A percentile compares a stretch with the other conserved stretches of the same genome.
Evolutionary conservation across 2,888 invertebrate species (phyloP).

Genomic region (Zonitis immaculata): DNA sequence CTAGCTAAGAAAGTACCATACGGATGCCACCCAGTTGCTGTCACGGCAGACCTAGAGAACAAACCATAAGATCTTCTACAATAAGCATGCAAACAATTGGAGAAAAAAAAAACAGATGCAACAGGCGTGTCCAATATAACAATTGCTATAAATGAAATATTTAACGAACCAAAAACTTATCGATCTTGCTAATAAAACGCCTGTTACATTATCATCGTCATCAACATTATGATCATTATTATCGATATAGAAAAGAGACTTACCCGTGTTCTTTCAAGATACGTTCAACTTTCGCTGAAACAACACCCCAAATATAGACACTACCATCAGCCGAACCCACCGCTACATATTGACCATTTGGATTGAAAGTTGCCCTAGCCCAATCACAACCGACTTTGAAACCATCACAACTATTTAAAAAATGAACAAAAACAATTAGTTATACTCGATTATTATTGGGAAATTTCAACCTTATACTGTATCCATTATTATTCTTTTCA

Average conservation of each 20-base stretch:
- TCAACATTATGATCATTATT: too few relatives aligned
- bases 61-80: conserved; percentile 42
- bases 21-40: conserved; percentile 86
- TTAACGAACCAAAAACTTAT: too few relatives aligned
- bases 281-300: conserved; percentile 68
- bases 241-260: too few relatives aligned
- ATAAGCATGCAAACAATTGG: conserved; percentile 23
- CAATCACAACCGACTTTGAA: conserved; percentile 96
- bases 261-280: conserved; percentile 78
- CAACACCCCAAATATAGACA: conserved; percentile 87
- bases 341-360: conserved; percentile 81
- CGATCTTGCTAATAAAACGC: too few relatives aligned
- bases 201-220: too few relatives aligned
- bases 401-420: conserved; percentile 83
- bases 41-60: conserved; percentile 71
- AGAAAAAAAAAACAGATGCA: too few relatives aligned
- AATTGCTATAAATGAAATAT: too few relatives aligned
- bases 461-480: background rate
- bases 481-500: too few relatives aligned
- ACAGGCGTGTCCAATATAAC: too few relatives aligned
- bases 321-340: conserved; percentile 91
- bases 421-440: conserved; percentile 5
- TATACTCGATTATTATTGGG: background rate
- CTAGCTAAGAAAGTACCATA: conserved; percentile 74
- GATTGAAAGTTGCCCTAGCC: conserved; percentile 88